A percentile compares a stretch with the other conserved stretches of the same genome.
phyloP scores from a whole-genome alignment of 2,888 invertebrate genomes.

The Cabera pusaria region DNA sequence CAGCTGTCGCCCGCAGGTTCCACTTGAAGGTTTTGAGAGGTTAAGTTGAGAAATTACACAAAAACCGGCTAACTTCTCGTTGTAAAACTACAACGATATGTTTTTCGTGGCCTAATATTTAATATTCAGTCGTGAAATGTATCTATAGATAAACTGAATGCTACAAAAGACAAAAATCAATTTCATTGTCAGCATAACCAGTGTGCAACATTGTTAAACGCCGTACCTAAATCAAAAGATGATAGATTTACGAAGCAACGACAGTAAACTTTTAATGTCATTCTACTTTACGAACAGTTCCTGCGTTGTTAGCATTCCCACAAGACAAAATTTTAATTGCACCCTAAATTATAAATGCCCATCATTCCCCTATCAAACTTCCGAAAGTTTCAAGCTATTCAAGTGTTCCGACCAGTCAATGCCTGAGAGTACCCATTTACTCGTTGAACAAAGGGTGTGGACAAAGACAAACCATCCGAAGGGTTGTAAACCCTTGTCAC shows the following conservation, averaged over 20 bases:
- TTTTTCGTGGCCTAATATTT: too few species aligned
- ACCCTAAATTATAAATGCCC: constrained; percentile 12
- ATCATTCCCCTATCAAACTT: constrained; percentile 16
- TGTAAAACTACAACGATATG: too few species aligned
- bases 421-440: constrained; percentile 6
- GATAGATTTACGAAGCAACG: too few species aligned
- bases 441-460: constrained; percentile 15
- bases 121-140: too few species aligned
- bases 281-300: constrained; percentile 18
- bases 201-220: too few species aligned
- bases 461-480: constrained; percentile 24
- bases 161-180: too few species aligned
- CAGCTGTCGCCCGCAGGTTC: constrained; percentile 68
- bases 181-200: too few species aligned
- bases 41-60: not conserved
- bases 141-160: too few species aligned
- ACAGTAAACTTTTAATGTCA: too few species aligned
- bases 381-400: constrained; percentile 12
- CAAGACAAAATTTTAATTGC: constrained; percentile 20
- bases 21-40: constrained; percentile 11
- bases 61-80: too few species aligned
- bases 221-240: too few species aligned
- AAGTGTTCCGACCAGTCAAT: constrained; percentile 21
- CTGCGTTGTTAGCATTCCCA: constrained; percentile 16
- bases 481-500: constrained; percentile 22